phyloP scores from a whole-genome alignment of 2,797 vertebrate species.

The Ataeniobius toweri region DNA sequence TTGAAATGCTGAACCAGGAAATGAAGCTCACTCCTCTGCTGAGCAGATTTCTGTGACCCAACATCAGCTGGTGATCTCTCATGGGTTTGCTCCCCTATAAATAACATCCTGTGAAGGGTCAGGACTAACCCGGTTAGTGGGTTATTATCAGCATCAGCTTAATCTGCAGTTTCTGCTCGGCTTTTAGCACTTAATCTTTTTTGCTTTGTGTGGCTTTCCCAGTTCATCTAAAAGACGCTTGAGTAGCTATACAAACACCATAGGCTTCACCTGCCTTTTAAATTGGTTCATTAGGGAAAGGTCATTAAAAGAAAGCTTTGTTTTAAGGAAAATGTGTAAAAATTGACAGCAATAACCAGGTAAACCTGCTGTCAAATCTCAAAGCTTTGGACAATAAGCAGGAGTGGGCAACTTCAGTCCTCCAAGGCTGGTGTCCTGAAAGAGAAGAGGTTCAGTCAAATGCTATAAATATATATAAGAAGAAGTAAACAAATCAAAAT shows the following conservation, averaged over 20 bases:
- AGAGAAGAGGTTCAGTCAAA: too few relatives aligned
- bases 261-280: neutral
- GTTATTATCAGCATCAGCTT: neutral
- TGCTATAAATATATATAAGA: too few relatives aligned
- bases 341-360: neutral
- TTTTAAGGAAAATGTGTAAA: neutral
- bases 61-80: neutral
- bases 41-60: neutral
- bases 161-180: neutral
- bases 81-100: neutral
- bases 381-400: too few relatives aligned
- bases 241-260: neutral
- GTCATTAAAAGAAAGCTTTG: neutral
- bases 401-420: too few relatives aligned
- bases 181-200: neutral
- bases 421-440: too few relatives aligned
- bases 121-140: conserved; percentile 7
- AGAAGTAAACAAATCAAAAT: too few relatives aligned
- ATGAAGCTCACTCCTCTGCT: neutral
- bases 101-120: neutral
- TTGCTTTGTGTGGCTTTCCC: neutral
- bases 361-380: too few relatives aligned
- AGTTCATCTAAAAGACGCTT: neutral
- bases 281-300: neutral
- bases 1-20: conserved; percentile 1